Percentiles rank a stretch among this genome's conserved stretches.
Evolutionary conservation across 1,140 invertebrate genomes (phyloP).

Genomic region (Laupala kohalensis): DNA sequence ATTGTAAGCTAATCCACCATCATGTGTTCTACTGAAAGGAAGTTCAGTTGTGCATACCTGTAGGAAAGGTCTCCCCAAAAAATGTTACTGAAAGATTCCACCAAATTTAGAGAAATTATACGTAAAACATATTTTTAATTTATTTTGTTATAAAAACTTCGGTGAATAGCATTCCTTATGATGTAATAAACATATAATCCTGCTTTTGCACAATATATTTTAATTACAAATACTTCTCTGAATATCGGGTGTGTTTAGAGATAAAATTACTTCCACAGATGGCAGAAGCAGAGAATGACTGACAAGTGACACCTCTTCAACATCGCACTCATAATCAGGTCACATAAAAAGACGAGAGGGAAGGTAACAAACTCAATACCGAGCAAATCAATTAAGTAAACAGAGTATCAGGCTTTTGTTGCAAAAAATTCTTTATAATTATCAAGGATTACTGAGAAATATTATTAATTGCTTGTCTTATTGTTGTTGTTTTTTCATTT

Average conservation of each 20-base stretch:
- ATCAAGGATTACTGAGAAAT: neutral
- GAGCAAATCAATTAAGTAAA: constrained; percentile 3
- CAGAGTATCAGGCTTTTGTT: constrained; percentile 12
- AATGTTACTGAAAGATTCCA: too few species aligned
- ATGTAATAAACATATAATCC: too few species aligned
- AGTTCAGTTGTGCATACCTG: too few species aligned
- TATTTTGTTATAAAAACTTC: neutral
- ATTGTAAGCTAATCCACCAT: too few species aligned
- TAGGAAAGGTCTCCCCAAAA: too few species aligned
- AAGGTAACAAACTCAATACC: constrained; percentile 10
- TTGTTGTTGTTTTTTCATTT: neutral
- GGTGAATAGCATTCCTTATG: too few species aligned
- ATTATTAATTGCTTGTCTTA: constrained; percentile 5
- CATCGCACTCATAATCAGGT: constrained; percentile 8
- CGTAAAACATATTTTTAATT: neutral
- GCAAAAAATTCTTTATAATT: constrained; percentile 8
- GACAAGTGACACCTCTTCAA: constrained; percentile 9
- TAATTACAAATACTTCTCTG: neutral
- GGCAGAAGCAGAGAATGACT: constrained; percentile 13
- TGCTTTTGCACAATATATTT: too few species aligned
- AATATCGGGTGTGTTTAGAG: neutral
- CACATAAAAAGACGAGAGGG: constrained; percentile 10
- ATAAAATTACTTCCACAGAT: constrained; percentile 14
- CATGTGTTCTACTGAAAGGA: too few species aligned
- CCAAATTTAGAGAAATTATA: neutral